Conservation (phyloP, 2,797 vertebrate species). For the Anguilla anguilla region DNA sequence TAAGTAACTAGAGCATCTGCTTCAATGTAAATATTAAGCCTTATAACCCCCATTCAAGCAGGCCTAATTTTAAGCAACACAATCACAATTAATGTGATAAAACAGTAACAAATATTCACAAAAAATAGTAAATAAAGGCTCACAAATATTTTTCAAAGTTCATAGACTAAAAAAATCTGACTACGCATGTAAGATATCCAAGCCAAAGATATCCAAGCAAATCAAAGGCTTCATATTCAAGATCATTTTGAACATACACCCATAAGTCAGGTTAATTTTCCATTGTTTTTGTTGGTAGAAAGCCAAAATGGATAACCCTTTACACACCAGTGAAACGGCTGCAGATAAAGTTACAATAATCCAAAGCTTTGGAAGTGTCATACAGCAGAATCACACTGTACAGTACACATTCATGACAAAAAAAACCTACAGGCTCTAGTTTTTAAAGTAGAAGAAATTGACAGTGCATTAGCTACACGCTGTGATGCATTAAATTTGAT, state of each 20-base stretch:
- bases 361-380: not conserved
- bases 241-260: not conserved
- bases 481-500: slow-evolving; percentile 22
- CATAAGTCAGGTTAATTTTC: not conserved
- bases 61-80: not conserved
- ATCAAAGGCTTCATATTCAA: not conserved
- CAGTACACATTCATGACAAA: not conserved
- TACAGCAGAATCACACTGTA: not conserved
- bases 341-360: not conserved
- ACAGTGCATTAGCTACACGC: slow-evolving; percentile 9
- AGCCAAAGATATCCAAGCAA: not conserved
- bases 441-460: not conserved
- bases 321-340: too few species aligned
- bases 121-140: not conserved
- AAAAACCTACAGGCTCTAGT: not conserved
- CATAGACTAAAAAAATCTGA: not conserved
- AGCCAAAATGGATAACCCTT: not conserved
- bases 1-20: not conserved
- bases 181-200: not conserved
- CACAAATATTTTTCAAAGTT: not conserved
- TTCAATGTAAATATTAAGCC: not conserved
- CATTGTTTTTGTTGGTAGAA: not conserved
- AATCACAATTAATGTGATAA: not conserved
- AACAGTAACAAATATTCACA: not conserved
- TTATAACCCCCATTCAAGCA: not conserved